phyloP scores from a whole-genome alignment of 1,140 invertebrate species.

The Drosophila tristis region DNA sequence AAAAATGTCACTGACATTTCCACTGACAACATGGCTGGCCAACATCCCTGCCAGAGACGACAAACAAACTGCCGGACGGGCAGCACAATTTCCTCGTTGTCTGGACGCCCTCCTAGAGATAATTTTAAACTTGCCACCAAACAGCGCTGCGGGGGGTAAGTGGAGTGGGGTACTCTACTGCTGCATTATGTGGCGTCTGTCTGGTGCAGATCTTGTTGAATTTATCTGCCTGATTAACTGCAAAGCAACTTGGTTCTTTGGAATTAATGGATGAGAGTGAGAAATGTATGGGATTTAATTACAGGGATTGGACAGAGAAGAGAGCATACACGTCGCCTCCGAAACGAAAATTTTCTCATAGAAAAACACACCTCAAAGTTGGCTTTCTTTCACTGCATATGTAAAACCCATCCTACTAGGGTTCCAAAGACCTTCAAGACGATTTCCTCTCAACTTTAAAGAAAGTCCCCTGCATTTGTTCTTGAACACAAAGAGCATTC shows the following conservation, averaged over 20 bases:
- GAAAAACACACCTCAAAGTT: no score
- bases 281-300: neutral
- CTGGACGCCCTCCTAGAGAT: slow-evolving; percentile 12
- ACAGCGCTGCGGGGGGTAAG: neutral
- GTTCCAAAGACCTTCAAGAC: no score
- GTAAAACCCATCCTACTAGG: no score
- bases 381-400: no score
- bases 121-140: slow-evolving; percentile 25
- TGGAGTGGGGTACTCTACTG: neutral
- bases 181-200: neutral
- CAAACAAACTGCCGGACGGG: slow-evolving; percentile 10
- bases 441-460: no score
- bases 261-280: neutral
- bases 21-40: slow-evolving; percentile 6
- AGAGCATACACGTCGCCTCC: no score
- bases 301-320: no score
- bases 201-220: no score
- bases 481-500: no score
- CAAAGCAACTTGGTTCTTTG: neutral
- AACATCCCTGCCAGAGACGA: slow-evolving; percentile 24
- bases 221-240: neutral
- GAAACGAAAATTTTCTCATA: no score
- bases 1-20: slow-evolving; percentile 62
- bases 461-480: no score
- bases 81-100: slow-evolving; percentile 14